Base-by-base conservation (phyloP, 2,113 vertebrate species). In the Platichthys flesus region DNA sequence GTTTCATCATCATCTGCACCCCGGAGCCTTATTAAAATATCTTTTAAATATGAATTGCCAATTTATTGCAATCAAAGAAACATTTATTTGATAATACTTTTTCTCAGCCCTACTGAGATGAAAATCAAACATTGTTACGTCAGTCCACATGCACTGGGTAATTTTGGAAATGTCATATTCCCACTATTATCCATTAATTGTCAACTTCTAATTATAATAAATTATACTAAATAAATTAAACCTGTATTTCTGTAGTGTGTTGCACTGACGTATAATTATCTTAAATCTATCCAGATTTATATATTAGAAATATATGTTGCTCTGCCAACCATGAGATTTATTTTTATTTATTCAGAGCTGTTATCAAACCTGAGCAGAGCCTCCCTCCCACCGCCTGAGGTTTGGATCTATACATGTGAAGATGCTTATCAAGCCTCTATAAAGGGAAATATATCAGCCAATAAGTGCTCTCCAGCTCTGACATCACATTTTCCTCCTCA, bases 331-430 rank as follows among this genome's bases (percentile, higher is more conserved):
- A 20, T 55, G 35, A 35, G 8, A 45, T 67, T 42, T 8, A 20
- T 67, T 71, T 54, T 0, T 13, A 42, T 76, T 62, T 65, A 55
- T 60, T 65, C 1, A 28, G 60, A 71, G 23, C 23, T 0, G 42
- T 76, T 84, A 69, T 76, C 77, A 75, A 42, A 31, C 26, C 56
- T 57, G 13, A 42, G 62, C 76, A 84, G 71, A 67, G 14, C 9
- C 63, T 49, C 14, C 13, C n/a, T 23, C 47, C 1, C 35, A 15
- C 7, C 10, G 55, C 35, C 66, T 61, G 9, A 16, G 35, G 67
- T 24, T 60, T 49, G 3, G 5, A 73, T 49, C 37, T 56, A 35
- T 42, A 37, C 59, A 57, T 20, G 52, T 21, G 65, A 15, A 74
- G 60, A 42, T 65, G 63, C 73, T 85, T 66, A 81, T 70, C 37